Conservation (phyloP, 2,113 vertebrate species). For the Balaenoptera acutorostrata region DNA sequence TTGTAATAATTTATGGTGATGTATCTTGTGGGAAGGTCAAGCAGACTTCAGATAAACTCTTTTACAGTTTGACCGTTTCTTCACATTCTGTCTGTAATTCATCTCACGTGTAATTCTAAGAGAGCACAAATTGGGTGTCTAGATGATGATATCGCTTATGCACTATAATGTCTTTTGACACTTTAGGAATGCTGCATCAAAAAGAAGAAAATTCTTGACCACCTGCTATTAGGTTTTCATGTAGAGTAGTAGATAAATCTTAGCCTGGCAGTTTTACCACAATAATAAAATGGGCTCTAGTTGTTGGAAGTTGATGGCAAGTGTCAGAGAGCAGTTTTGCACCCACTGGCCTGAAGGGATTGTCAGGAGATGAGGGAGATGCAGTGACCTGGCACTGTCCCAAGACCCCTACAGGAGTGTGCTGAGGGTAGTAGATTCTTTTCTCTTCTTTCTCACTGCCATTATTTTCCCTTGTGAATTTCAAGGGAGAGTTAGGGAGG, state of each 20-base stretch:
- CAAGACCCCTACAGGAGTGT: not conserved
- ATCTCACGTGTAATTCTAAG: not conserved
- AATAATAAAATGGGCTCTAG: not conserved
- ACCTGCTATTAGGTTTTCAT: slow-evolving; percentile 26
- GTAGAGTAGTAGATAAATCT: slow-evolving; percentile 5
- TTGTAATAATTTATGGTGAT: not conserved
- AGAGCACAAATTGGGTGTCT: not conserved
- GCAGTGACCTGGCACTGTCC: not conserved
- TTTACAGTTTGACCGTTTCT: not conserved
- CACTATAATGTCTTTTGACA: slow-evolving; percentile 9
- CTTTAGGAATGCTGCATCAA: slow-evolving; percentile 16
- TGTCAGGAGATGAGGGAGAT: not conserved
- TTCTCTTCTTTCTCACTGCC: not conserved
- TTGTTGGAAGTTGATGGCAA: not conserved
- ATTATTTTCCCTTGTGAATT: not conserved
- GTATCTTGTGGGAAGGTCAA: not conserved
- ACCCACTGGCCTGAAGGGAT: not conserved
- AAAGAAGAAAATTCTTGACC: slow-evolving; percentile 26
- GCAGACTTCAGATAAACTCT: not conserved
- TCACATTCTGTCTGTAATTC: not conserved
- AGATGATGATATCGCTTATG: not conserved
- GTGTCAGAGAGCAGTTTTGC: not conserved
- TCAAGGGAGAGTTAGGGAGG: not conserved
- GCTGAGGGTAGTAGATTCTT: not conserved
- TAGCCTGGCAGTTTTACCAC: slow-evolving; percentile 26